Evolutionary conservation across 2,888 invertebrate species (phyloP).

Genomic region (Pammene aurita): DNA sequence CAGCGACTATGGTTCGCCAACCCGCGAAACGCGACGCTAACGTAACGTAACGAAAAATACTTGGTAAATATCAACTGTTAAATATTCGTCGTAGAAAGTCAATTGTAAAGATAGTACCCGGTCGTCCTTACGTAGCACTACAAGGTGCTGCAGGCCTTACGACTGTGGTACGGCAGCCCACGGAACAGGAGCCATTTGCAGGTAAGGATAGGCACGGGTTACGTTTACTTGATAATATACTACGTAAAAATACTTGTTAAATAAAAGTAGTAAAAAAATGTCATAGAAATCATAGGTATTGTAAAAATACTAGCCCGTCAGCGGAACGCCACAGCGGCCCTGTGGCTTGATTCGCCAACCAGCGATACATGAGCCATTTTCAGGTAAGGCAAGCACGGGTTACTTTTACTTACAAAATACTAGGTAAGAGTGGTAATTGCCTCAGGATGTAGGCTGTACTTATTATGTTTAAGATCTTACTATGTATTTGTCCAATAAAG

Average conservation of each 20-base stretch:
- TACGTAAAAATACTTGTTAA: not conserved
- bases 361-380: not conserved
- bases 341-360: no score
- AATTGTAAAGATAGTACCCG: constrained; percentile 63
- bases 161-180: constrained; percentile 86
- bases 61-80: not conserved
- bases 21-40: constrained; percentile 80
- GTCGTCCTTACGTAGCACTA: constrained; percentile 81
- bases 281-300: no score
- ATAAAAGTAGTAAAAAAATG: not conserved
- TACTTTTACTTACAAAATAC: not conserved
- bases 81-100: no score
- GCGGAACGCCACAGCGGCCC: no score
- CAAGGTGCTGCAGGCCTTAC: constrained; percentile 81
- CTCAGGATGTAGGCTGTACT: no score
- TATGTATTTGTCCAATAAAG: no score
- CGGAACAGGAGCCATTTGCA: constrained; percentile 84
- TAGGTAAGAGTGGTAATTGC: no score
- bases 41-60: not conserved
- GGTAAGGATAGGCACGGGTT: constrained; percentile 52
- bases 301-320: no score
- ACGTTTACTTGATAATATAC: not conserved
- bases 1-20: constrained; percentile 86
- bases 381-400: constrained; percentile 59
- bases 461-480: no score